These are phyloP conservation scores for Tortrix viridana DNA, from an alignment of 2,888 invertebrate species.

Conservation along the genomic window DNA sequence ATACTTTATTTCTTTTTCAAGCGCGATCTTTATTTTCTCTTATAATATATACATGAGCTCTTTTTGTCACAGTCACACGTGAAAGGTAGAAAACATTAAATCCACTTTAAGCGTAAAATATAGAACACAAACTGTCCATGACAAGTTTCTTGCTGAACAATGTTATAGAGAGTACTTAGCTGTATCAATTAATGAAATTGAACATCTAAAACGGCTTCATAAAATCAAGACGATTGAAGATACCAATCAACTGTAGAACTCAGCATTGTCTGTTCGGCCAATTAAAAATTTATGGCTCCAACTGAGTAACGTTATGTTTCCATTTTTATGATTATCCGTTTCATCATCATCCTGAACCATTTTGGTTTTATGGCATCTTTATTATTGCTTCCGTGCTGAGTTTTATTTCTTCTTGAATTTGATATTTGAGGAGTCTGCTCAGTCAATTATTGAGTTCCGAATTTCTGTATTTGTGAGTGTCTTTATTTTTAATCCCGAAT, in stretches of 20 bases:
- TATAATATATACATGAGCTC: too few relatives aligned
- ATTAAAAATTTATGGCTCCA: slow-evolving; percentile 55
- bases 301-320: slow-evolving; percentile 46
- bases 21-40: too few relatives aligned
- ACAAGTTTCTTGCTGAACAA: too few relatives aligned
- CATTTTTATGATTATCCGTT: slow-evolving; percentile 63
- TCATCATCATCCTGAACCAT: slow-evolving; percentile 58
- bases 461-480: neutral
- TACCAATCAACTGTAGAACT: slow-evolving; percentile 53
- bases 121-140: too few relatives aligned
- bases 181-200: slow-evolving; percentile 34
- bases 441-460: neutral
- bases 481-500: too few relatives aligned
- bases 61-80: too few relatives aligned
- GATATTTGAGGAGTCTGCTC: neutral
- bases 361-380: slow-evolving; percentile 52
- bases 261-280: slow-evolving; percentile 51
- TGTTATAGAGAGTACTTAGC: slow-evolving; percentile 11
- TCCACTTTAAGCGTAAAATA: too few relatives aligned
- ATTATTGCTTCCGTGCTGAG: slow-evolving; percentile 14
- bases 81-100: too few relatives aligned
- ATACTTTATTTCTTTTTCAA: too few relatives aligned
- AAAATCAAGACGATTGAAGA: slow-evolving; percentile 41
- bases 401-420: slow-evolving; percentile 4
- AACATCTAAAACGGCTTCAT: slow-evolving; percentile 29